Evolutionary conservation across 30 jellyfish, hydroid and myxozoan genomes (phyloP).

Genomic region (Catostylus mosaicus): DNA sequence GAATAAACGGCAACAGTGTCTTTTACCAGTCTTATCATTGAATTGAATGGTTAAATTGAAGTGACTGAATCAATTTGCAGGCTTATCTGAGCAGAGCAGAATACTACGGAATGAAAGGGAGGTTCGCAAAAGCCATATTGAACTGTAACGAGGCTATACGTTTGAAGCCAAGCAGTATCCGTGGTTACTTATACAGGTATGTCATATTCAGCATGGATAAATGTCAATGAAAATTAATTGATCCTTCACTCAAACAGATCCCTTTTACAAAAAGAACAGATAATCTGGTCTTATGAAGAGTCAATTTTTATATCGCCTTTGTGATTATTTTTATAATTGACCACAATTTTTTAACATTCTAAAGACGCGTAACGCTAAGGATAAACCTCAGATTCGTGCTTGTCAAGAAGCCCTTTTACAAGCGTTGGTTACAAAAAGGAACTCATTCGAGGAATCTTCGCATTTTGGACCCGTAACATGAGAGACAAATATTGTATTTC

Average conservation of each 20-base stretch:
- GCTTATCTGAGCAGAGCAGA: conserved; percentile 90
- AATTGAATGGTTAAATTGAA: neutral
- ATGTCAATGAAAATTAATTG: neutral
- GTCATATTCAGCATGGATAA: neutral
- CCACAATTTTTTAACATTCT: neutral
- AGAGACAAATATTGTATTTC: no score
- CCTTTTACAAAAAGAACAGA: neutral
- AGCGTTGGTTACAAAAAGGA: no score
- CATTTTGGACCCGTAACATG: no score
- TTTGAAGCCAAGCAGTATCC: conserved; percentile 75
- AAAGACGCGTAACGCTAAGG: no score
- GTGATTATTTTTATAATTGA: neutral
- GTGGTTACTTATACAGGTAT: conserved; percentile 81
- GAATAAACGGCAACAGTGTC: no score
- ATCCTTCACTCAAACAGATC: neutral
- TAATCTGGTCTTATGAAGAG: neutral
- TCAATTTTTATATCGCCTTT: neutral
- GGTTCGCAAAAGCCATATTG: conserved; percentile 90
- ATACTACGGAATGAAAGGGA: conserved; percentile 76
- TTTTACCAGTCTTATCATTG: neutral
- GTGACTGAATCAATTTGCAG: conserved; percentile 16
- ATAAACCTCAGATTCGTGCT: no score
- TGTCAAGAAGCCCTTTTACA: no score
- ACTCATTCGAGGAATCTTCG: no score
- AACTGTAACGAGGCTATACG: conserved; percentile 91